These are phyloP conservation scores for Synchiropus splendidus DNA, from an alignment of 2,113 vertebrate species.

Conservation along the genomic window DNA sequence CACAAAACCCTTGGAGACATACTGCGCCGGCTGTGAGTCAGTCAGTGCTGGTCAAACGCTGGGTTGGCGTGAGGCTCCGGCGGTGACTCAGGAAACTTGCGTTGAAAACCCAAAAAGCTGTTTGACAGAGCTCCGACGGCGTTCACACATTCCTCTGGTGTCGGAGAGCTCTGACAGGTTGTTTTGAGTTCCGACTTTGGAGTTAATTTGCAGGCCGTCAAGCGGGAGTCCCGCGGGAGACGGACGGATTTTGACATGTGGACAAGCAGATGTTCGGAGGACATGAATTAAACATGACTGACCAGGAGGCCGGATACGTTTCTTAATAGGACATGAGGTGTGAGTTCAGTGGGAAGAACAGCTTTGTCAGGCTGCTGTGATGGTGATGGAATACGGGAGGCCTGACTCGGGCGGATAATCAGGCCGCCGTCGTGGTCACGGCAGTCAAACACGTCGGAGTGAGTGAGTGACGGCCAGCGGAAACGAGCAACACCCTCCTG, in stretches of 20 bases:
- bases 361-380: neutral
- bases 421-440: too few species aligned
- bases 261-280: slow-evolving; percentile 55
- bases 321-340: too few species aligned
- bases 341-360: too few species aligned
- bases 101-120: too few species aligned
- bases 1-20: slow-evolving; percentile 52
- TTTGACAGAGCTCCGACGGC: too few species aligned
- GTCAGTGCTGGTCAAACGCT: slow-evolving; percentile 64
- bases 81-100: slow-evolving; percentile 61
- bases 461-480: too few species aligned
- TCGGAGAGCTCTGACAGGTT: slow-evolving; percentile 46
- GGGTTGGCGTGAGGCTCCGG: slow-evolving; percentile 67
- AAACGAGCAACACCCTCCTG: too few species aligned
- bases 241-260: slow-evolving; percentile 55
- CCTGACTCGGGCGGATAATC: neutral
- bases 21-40: slow-evolving; percentile 64
- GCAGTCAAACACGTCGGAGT: too few species aligned
- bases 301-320: slow-evolving; percentile 33
- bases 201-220: slow-evolving; percentile 57
- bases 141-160: too few species aligned
- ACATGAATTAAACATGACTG: slow-evolving; percentile 69
- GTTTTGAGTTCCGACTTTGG: slow-evolving; percentile 36
- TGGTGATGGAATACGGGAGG: neutral
- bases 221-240: slow-evolving; percentile 39